Percentiles rank a stretch among this genome's conserved stretches.
These are phyloP conservation scores for Cotesia vestalis DNA, from an alignment of 1,140 invertebrate species.

Conservation along the genomic window DNA sequence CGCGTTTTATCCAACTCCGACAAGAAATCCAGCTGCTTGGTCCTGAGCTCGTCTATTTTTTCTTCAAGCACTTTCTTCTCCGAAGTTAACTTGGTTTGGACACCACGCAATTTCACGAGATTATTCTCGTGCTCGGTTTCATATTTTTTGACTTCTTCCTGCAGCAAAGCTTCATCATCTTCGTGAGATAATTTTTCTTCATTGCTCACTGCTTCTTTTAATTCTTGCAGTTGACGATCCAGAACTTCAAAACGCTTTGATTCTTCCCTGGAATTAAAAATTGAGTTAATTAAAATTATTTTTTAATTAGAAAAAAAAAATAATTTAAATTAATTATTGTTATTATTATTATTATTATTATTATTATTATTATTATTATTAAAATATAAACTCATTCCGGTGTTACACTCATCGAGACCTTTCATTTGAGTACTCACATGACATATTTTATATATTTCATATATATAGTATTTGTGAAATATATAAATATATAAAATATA, in stretches of 20 bases:
- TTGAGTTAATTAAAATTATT: too few species aligned
- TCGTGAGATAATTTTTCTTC: slow-evolving; percentile 1
- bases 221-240: neutral
- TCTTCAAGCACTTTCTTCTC: slow-evolving; percentile 27
- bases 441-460: too few species aligned
- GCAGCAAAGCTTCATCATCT: neutral
- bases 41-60: slow-evolving; percentile 4
- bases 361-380: too few species aligned
- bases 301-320: too few species aligned
- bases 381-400: too few species aligned
- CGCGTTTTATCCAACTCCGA: slow-evolving; percentile 1
- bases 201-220: neutral
- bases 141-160: slow-evolving; percentile 22
- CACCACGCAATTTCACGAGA: slow-evolving; percentile 8
- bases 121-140: slow-evolving; percentile 29
- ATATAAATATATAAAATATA: too few species aligned
- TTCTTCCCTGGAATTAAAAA: neutral
- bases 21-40: slow-evolving; percentile 8
- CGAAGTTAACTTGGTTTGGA: slow-evolving; percentile 12
- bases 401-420: too few species aligned
- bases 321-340: too few species aligned
- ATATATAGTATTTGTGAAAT: too few species aligned
- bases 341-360: too few species aligned
- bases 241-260: slow-evolving; percentile 1
- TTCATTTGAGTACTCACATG: too few species aligned